These are phyloP conservation scores for Fundulus diaphanus DNA, from an alignment of 2,797 vertebrate genomes.

Conservation along the genomic window DNA sequence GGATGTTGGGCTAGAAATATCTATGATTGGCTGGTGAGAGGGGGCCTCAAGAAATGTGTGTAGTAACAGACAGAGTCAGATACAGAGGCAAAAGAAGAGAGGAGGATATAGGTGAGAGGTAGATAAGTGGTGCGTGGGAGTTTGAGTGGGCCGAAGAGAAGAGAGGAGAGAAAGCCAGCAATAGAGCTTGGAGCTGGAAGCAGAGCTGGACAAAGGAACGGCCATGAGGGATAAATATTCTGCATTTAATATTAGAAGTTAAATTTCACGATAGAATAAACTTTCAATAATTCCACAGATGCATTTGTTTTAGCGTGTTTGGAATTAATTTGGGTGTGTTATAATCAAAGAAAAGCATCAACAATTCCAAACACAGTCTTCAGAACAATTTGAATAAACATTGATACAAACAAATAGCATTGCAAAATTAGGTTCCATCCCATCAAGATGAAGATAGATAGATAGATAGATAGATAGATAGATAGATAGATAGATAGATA, in stretches of 20 bases:
- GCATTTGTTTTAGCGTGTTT: not conserved
- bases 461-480: conserved; percentile 5
- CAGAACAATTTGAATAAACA: not conserved
- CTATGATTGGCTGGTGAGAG: conserved; percentile 24
- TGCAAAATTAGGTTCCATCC: no score
- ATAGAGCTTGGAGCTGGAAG: conserved; percentile 51
- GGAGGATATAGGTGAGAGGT: conserved; percentile 73
- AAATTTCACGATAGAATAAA: conserved; percentile 12
- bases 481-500: conserved; percentile 6
- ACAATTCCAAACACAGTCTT: not conserved
- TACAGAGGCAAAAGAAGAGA: conserved; percentile 67
- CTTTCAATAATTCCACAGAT: conserved; percentile 9
- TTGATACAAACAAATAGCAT: not conserved
- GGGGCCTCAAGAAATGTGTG: conserved; percentile 36
- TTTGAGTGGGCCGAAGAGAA: conserved; percentile 70
- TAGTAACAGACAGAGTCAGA: conserved; percentile 45
- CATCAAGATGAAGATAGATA: conserved; percentile 4
- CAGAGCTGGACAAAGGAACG: conserved; percentile 56
- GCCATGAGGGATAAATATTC: conserved; percentile 43
- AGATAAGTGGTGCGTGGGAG: conserved; percentile 71
- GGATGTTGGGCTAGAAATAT: conserved; percentile 18
- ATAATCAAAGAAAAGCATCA: not conserved
- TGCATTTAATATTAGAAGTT: conserved; percentile 32
- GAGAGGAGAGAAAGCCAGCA: conserved; percentile 45
- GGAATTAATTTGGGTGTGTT: not conserved